Evolutionary conservation across 2,797 vertebrate genomes (phyloP).

Genomic region (Arvicola amphibius): DNA sequence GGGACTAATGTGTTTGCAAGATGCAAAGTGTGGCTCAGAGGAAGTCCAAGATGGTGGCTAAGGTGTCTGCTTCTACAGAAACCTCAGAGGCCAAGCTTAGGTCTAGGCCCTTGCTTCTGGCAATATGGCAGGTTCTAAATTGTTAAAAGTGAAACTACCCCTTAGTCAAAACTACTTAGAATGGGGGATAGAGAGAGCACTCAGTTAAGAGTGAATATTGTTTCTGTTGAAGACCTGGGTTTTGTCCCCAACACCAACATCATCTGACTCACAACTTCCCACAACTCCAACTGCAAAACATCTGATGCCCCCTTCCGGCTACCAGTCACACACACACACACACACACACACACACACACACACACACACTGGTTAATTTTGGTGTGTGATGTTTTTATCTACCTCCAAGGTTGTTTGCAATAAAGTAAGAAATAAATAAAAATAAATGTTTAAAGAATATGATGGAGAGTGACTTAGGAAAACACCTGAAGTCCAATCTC

Average conservation of each 20-base stretch:
- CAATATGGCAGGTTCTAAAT: neutral
- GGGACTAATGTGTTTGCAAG: neutral
- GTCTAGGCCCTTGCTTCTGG: neutral
- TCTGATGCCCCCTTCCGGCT: neutral
- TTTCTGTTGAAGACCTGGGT: neutral
- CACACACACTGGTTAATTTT: neutral
- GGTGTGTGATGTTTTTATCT: neutral
- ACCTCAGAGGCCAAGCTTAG: neutral
- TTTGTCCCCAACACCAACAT: neutral
- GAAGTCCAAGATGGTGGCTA: neutral
- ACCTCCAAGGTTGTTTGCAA: neutral
- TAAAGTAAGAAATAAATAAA: neutral
- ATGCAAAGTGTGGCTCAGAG: neutral
- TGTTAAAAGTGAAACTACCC: neutral
- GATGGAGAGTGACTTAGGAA: neutral
- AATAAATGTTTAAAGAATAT: neutral
- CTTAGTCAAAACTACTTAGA: constrained; percentile 1
- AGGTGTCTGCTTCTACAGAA: neutral
- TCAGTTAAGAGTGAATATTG: neutral
- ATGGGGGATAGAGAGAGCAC: neutral
- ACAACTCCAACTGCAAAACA: neutral
- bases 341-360: neutral
- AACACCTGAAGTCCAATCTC: neutral
- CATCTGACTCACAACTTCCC: neutral
- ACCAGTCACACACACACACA: neutral